A percentile compares a stretch with the other conserved stretches of the same genome.
phyloP scores from a whole-genome alignment of 2,113 vertebrate genomes.

The Deroptyus accipitrinus region DNA sequence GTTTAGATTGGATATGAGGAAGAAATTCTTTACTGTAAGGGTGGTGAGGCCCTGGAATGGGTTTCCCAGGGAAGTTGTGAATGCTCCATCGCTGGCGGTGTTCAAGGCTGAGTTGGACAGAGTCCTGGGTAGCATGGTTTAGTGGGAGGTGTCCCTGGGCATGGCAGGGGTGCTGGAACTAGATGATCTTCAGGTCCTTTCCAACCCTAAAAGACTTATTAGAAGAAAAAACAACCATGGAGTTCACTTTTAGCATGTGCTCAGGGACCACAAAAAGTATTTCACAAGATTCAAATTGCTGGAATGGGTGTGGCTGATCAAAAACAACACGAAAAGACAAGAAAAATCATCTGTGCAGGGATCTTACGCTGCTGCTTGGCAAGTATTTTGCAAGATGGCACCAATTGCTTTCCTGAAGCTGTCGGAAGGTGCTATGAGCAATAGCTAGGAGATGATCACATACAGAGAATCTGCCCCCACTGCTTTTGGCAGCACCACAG shows the following conservation, averaged over 20 bases:
- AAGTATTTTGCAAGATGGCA: neutral
- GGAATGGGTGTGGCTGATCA: neutral
- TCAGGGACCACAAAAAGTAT: neutral
- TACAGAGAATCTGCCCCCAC: neutral
- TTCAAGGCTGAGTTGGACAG: no score
- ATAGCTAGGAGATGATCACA: neutral
- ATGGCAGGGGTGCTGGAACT: no score
- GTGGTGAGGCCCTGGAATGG: no score
- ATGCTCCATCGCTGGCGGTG: no score
- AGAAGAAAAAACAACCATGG: neutral
- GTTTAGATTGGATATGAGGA: no score
- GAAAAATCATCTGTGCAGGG: neutral
- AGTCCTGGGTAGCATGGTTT: no score
- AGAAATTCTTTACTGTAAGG: no score
- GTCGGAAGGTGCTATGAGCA: neutral
- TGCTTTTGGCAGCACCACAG: neutral
- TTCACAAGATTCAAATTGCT: constrained; percentile 5
- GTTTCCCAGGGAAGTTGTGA: no score
- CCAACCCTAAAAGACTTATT: neutral
- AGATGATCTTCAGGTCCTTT: no score
- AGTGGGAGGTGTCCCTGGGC: no score
- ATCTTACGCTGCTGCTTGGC: neutral
- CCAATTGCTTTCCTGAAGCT: neutral
- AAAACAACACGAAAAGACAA: neutral
- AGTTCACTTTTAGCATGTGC: neutral